Evolutionary conservation across 2,113 vertebrate genomes (phyloP), one percentile per base, ranked within the genome.

Genomic region (Grammomys dolichurus): DNA sequence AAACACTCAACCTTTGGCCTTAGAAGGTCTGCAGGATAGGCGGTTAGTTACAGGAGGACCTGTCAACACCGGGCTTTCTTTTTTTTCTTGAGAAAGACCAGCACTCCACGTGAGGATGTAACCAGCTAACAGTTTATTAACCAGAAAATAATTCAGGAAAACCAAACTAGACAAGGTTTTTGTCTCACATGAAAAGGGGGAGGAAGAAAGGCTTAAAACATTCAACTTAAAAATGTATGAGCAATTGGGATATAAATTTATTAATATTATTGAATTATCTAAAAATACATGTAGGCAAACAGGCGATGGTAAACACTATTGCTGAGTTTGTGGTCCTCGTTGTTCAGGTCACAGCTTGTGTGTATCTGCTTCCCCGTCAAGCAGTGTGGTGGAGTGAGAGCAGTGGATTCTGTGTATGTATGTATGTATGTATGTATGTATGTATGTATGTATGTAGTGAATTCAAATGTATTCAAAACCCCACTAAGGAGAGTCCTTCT

Each of bases 1-100:
- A 99, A 98, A 98, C 98, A 98, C 96, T 98, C 94, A 98, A 97
- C 97, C 94, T 97, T 36, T 13, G 90, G 84, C 90, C 36, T 24
- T 89, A 60, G 5, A 11, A 69, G 0, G 36, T 89, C 67, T 58
- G 3, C 4, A 43, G 65, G 75, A 54, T 76, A 33, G 36, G 90
- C 80, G 63, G 9, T 3, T 58, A 90, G 90, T 5, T 5, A 76
- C 28, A 22, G 17, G 7, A 22, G 54, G 33, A 46, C 19, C 26
- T 16, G 1, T 0, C 14, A 33, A 95, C n/a, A 69, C 46, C 33
- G 12, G 46, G 40, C 19, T 58, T 58, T 76, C 63, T 0, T 28
- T 95, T 94, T 77, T 87, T 95, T 97, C 31, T 82, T 58, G 81
- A 91, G 97, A 97, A 98, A 96, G 96, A 1, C 93, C 94, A 78